phyloP scores from a whole-genome alignment of 2,888 invertebrate species.

The Melieria picta region DNA sequence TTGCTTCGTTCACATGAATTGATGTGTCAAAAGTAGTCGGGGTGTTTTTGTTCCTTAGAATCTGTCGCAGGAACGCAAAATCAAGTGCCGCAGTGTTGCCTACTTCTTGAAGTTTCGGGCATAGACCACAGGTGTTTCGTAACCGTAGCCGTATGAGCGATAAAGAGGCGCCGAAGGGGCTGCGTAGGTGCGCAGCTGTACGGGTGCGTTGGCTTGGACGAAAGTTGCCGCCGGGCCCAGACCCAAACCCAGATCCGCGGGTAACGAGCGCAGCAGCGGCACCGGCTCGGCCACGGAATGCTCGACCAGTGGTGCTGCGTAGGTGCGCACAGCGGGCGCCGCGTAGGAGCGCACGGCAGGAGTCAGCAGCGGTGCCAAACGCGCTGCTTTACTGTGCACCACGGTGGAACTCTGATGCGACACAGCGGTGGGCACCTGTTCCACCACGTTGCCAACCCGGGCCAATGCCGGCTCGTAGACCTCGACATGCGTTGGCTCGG shows the following conservation, averaged over 20 bases:
- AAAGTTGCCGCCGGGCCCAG: slow-evolving; percentile 16
- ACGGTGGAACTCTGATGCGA: slow-evolving; percentile 69
- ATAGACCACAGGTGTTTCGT: slow-evolving; percentile 15
- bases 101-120: not conserved
- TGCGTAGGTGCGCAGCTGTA: slow-evolving; percentile 24
- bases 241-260: not conserved
- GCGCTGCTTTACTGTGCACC: slow-evolving; percentile 63
- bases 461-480: slow-evolving; percentile 58
- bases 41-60: too few relatives aligned
- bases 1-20: too few relatives aligned
- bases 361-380: slow-evolving; percentile 53
- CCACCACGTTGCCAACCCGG: slow-evolving; percentile 49
- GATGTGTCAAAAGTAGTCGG: too few relatives aligned
- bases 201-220: slow-evolving; percentile 22
- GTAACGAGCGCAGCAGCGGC: not conserved
- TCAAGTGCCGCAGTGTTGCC: slow-evolving; percentile 2
- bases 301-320: slow-evolving; percentile 42
- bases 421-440: slow-evolving; percentile 49
- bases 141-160: slow-evolving; percentile 15
- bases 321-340: slow-evolving; percentile 50
- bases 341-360: slow-evolving; percentile 51
- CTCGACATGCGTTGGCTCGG: slow-evolving; percentile 46
- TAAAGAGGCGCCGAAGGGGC: slow-evolving; percentile 8
- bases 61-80: too few relatives aligned
- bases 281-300: not conserved